phyloP scores from a whole-genome alignment of 2,113 vertebrate genomes.

The Mystacornis crossleyi region DNA sequence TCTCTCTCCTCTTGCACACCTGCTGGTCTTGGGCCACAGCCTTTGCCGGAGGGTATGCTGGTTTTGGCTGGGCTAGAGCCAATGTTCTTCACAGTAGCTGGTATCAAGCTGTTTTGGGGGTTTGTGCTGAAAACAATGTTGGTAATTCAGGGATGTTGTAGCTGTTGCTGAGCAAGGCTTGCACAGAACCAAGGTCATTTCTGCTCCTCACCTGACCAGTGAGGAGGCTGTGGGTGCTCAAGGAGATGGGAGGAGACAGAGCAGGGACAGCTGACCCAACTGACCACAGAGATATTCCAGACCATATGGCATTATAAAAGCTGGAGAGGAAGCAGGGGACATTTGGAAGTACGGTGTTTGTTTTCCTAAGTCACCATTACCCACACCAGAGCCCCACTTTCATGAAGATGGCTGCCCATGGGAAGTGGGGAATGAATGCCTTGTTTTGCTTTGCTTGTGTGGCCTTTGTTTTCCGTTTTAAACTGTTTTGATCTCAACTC shows the following conservation, averaged over 20 bases:
- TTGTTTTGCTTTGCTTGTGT: not conserved
- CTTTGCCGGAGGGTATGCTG: not conserved
- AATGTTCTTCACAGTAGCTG: not conserved
- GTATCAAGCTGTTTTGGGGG: not conserved
- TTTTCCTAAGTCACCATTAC: not conserved
- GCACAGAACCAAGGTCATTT: not conserved
- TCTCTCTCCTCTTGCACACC: not conserved
- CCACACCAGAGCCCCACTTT: not conserved
- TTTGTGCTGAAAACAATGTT: not conserved
- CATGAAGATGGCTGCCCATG: accelerated
- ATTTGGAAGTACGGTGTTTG: not conserved
- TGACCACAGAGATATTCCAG: not conserved
- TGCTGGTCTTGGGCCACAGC: not conserved
- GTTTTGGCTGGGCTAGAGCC: not conserved
- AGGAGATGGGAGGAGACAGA: not conserved
- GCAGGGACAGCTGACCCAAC: not conserved
- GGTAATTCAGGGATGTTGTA: not conserved
- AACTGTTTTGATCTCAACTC: not conserved
- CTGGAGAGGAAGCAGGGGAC: not conserved
- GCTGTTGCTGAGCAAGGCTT: not conserved
- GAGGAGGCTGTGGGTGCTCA: not conserved
- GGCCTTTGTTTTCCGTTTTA: not conserved
- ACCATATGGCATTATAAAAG: not conserved
- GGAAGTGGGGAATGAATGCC: not conserved
- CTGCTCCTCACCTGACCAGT: not conserved